Conservation (phyloP, 2,888 invertebrate species). For the Cephus nigrinus region DNA sequence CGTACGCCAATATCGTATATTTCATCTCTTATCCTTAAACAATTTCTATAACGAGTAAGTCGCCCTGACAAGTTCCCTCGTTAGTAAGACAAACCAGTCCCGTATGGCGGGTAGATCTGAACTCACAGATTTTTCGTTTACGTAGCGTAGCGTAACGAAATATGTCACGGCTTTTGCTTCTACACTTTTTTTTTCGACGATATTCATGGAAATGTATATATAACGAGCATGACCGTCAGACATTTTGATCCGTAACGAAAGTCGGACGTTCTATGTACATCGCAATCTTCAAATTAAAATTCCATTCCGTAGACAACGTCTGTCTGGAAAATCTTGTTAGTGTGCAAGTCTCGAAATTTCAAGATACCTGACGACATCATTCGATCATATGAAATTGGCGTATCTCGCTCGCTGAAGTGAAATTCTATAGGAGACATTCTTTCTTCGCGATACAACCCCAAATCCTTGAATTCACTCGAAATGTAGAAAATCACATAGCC, state of each 20-base stretch:
- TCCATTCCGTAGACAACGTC: neutral
- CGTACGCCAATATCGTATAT: neutral
- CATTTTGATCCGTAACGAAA: neutral
- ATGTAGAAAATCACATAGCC: neutral
- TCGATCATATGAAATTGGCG: neutral
- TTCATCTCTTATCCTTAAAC: neutral
- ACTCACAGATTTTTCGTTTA: neutral
- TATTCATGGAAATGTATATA: neutral
- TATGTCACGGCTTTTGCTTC: neutral
- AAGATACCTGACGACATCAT: neutral
- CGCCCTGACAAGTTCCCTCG: neutral
- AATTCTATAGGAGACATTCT: neutral
- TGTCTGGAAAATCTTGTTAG: neutral
- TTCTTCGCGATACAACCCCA: neutral
- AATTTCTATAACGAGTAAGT: neutral
- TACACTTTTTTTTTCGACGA: neutral
- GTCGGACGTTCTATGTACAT: neutral
- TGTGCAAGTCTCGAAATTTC: neutral
- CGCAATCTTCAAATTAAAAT: neutral
- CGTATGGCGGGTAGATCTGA: neutral
- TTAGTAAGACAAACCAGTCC: neutral
- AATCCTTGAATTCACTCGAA: neutral
- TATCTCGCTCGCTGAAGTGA: neutral
- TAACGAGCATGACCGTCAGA: neutral
- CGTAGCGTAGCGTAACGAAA: neutral